phyloP scores from a whole-genome alignment of 2,888 invertebrate species.

The Metellina segmentata region DNA sequence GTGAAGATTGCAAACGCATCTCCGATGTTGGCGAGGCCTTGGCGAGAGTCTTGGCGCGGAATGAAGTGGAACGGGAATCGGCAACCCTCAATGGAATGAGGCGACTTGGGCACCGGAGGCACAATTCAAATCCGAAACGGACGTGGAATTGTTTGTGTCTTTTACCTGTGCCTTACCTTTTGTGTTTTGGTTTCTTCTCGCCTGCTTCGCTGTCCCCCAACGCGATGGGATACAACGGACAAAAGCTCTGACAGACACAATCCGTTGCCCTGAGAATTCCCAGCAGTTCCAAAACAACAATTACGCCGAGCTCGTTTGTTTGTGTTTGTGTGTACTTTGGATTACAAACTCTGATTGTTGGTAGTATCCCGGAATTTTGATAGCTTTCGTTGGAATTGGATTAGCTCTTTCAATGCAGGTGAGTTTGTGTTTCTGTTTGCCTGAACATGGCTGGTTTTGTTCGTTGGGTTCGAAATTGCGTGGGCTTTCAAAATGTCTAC shows the following conservation, averaged over 20 bases:
- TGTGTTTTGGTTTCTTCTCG: background rate
- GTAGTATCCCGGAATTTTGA: background rate
- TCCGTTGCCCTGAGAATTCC: background rate
- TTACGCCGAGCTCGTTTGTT: background rate
- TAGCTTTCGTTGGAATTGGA: background rate
- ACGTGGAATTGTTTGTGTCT: slow-evolving; percentile 42
- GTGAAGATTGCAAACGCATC: no score
- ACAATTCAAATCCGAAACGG: slow-evolving; percentile 64
- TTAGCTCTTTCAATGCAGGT: background rate
- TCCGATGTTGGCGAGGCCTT: slow-evolving; percentile 23
- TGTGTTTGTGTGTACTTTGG: background rate
- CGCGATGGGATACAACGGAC: background rate
- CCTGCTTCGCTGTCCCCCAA: background rate
- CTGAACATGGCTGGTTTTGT: background rate
- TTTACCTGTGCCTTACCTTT: background rate
- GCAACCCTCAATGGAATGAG: slow-evolving; percentile 56
- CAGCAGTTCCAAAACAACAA: background rate
- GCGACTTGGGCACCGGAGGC: slow-evolving; percentile 53
- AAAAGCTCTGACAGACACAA: background rate
- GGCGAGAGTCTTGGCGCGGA: background rate
- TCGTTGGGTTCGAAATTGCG: background rate
- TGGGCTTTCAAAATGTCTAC: background rate
- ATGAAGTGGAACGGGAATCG: background rate
- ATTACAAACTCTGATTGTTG: background rate
- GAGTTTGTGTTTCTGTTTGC: background rate